Evolutionary conservation across 2,113 vertebrate genomes (phyloP).

Genomic region (Clinocottus analis): DNA sequence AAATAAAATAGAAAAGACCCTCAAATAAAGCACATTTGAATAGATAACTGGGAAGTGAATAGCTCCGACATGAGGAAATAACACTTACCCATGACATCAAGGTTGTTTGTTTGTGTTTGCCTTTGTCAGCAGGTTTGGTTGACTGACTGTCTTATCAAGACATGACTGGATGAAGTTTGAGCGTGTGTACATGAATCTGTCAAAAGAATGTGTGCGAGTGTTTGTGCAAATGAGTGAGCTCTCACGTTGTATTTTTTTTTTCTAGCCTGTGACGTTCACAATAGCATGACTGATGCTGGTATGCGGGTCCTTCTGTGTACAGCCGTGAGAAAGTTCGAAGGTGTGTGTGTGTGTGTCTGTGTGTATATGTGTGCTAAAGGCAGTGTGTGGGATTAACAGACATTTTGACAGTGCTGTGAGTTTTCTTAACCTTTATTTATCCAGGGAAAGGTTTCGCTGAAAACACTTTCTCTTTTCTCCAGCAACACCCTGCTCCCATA

Average conservation of each 20-base stretch:
- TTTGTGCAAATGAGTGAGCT: not conserved
- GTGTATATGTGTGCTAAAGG: slow-evolving; percentile 30
- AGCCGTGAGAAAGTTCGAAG: slow-evolving; percentile 70
- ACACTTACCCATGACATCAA: slow-evolving; percentile 42
- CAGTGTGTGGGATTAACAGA: slow-evolving; percentile 23
- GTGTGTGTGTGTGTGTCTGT: slow-evolving; percentile 56
- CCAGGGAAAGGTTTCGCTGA: slow-evolving; percentile 33
- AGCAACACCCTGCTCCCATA: slow-evolving; percentile 17
- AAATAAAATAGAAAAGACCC: too few relatives aligned
- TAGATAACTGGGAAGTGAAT: slow-evolving; percentile 25
- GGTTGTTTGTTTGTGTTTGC: slow-evolving; percentile 17
- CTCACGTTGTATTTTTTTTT: slow-evolving; percentile 11
- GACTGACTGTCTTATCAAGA: slow-evolving; percentile 67
- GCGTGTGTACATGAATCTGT: slow-evolving; percentile 53
- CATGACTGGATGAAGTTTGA: slow-evolving; percentile 59
- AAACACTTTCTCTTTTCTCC: not conserved
- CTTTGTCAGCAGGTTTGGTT: slow-evolving; percentile 70
- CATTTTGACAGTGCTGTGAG: slow-evolving; percentile 35
- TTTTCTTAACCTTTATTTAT: slow-evolving; percentile 59
- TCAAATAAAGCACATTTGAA: slow-evolving; percentile 21
- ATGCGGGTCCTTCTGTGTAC: slow-evolving; percentile 64
- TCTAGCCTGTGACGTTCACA: slow-evolving; percentile 59
- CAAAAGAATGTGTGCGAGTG: slow-evolving; percentile 32
- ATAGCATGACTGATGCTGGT: slow-evolving; percentile 75
- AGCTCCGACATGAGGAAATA: slow-evolving; percentile 23